Evolutionary conservation across 2,888 invertebrate genomes (phyloP), one percentile per base, ranked within the genome.

Genomic region (Hypolimnas misippus): DNA sequence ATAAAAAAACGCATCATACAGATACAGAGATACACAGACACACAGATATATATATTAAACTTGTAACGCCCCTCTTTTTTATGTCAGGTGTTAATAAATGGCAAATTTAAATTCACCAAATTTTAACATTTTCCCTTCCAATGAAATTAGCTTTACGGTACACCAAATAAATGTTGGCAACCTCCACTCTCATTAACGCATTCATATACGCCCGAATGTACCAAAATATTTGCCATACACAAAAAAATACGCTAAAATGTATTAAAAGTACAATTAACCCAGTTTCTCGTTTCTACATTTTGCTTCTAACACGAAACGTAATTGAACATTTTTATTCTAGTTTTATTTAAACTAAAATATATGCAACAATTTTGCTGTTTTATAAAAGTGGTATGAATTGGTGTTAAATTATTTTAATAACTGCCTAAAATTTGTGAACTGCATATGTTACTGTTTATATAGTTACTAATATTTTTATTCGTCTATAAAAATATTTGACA

Each of bases 291-390:
- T 29, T 5, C 19, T 8, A 38, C 16, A 25, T 31, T 38, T 29
- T 14, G 42, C 46, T 49, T 50, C 54, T 35, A 40, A 38, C 59
- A 33, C 51, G 63, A 12, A 16, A 42, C 21, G 29, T 57, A 54
- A 60, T 61, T 59, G 59, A 62, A 60, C 50, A 54, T 59, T 54
- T 60, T 57, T 58, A 49, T 38, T 12, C 29, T n/a, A n/a, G 52
- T 55, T 44, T 63, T 25, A 55, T 55, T 59, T 57, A 49, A 25
- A 17, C 50, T 42, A 55, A 42, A 54, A 35, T 33, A 31, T 51
- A 21, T 21, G 21, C 19, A 44, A 17, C 12, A 7, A n/a, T 40
- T 40, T 40, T 40, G 38, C 14, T 40, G 12, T 46, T n/a, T n/a
- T 25, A 25, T 17, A 17, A 42, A 3, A 3, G 0, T 3, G 8